Percentiles rank a stretch among this genome's conserved stretches.
phyloP scores from a whole-genome alignment of 1,140 invertebrate species.

The Metopolophium dirhodum region DNA sequence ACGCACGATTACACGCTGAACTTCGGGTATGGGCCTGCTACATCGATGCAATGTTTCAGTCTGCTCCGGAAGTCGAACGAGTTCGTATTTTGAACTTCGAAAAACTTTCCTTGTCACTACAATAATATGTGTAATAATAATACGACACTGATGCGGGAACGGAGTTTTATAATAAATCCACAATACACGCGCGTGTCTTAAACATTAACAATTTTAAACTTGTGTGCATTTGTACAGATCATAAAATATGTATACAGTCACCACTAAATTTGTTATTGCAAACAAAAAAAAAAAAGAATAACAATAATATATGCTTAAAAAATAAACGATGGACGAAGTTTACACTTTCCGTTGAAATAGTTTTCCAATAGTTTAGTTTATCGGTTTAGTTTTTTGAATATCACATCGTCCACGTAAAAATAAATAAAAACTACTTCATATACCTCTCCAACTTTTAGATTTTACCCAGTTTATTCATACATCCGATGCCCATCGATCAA shows the following conservation, averaged over 20 bases:
- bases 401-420: neutral
- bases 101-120: neutral
- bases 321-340: neutral
- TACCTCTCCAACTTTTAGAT: neutral
- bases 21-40: neutral
- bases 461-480: neutral
- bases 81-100: neutral
- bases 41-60: neutral
- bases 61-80: neutral
- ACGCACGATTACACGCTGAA: neutral
- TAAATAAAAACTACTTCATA: neutral
- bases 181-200: neutral
- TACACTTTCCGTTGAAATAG: neutral
- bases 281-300: neutral
- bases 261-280: neutral
- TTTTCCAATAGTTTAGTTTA: neutral
- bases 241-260: neutral
- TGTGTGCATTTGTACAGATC: neutral
- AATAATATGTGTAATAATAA: no score
- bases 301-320: neutral
- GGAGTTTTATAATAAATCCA: neutral
- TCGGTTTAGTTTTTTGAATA: neutral
- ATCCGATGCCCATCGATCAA: constrained; percentile 20
- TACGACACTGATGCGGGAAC: neutral
- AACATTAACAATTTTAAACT: neutral